Evolutionary conservation across 92 coral and sea anemone species (phyloP).

Genomic region (Zoanthus solanderi): DNA sequence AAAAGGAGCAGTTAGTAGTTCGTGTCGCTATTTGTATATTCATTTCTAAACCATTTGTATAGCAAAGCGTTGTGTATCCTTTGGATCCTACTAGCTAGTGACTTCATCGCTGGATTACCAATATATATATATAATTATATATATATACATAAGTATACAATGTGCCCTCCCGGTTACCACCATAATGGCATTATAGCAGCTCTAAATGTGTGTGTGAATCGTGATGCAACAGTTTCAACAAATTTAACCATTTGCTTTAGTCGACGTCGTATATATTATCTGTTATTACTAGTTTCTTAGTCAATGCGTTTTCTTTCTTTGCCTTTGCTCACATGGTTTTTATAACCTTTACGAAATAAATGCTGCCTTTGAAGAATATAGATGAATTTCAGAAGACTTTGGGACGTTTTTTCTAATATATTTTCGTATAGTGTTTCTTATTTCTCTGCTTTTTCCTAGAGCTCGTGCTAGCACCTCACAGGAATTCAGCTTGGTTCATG

Average conservation of each 20-base stretch:
- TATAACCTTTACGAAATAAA: not conserved
- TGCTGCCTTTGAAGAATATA: conserved; percentile 3
- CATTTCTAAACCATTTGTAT: no score
- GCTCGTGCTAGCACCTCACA: conserved; percentile 2
- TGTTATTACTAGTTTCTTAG: not conserved
- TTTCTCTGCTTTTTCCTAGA: conserved; percentile 24
- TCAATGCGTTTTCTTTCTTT: conserved; percentile 13
- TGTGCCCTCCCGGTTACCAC: no score
- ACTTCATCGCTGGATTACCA: no score
- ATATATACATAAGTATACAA: no score
- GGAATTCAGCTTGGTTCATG: no score
- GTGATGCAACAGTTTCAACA: not conserved
- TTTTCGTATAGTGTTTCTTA: conserved; percentile 33
- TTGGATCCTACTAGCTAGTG: no score
- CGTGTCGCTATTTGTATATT: no score
- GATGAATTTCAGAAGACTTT: conserved; percentile 39
- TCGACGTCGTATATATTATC: not conserved
- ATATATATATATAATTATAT: no score
- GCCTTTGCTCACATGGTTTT: not conserved
- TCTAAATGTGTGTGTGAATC: not conserved
- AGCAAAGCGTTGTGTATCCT: no score
- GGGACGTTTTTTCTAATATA: not conserved
- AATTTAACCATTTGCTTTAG: not conserved
- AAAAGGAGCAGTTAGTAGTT: no score
- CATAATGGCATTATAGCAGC: no score